phyloP scores from a whole-genome alignment of 2,113 vertebrate species.

The Bostrychus sinensis region DNA sequence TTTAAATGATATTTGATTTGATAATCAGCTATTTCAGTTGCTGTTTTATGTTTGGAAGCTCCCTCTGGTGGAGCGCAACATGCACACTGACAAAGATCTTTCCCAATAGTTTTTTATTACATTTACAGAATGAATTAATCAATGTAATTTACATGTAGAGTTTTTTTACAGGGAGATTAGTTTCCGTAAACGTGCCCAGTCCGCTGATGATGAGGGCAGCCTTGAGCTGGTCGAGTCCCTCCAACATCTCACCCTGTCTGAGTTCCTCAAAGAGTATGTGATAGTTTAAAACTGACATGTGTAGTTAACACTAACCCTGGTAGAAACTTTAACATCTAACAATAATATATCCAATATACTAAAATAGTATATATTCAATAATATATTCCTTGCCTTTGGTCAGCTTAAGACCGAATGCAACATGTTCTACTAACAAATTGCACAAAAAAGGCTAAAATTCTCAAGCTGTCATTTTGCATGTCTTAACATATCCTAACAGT shows the following conservation, averaged over 20 bases:
- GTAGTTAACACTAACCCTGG: neutral
- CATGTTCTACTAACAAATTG: slow-evolving; percentile 10
- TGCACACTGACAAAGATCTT: neutral
- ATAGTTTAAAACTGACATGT: neutral
- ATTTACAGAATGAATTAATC: too few species aligned
- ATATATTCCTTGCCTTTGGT: too few species aligned
- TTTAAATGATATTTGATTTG: too few species aligned
- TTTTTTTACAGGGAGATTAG: slow-evolving; percentile 78
- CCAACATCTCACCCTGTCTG: slow-evolving; percentile 83
- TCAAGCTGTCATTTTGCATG: slow-evolving; percentile 23
- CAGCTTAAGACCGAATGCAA: slow-evolving; percentile 2
- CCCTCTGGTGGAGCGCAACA: slow-evolving; percentile 20
- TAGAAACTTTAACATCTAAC: neutral
- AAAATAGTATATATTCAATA: too few species aligned
- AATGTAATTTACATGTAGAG: slow-evolving; percentile 33
- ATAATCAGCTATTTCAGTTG: neutral
- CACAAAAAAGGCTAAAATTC: neutral
- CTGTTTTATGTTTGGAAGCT: neutral
- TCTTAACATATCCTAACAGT: slow-evolving; percentile 24
- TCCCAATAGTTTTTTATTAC: too few species aligned
- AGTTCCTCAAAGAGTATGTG: slow-evolving; percentile 87
- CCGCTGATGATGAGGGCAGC: slow-evolving; percentile 79
- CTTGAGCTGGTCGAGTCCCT: slow-evolving; percentile 79
- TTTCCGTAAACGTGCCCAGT: slow-evolving; percentile 80
- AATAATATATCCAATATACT: too few species aligned